Evolutionary conservation across 1,140 invertebrate species (phyloP).

Genomic region (Hylaeus anthracinus): DNA sequence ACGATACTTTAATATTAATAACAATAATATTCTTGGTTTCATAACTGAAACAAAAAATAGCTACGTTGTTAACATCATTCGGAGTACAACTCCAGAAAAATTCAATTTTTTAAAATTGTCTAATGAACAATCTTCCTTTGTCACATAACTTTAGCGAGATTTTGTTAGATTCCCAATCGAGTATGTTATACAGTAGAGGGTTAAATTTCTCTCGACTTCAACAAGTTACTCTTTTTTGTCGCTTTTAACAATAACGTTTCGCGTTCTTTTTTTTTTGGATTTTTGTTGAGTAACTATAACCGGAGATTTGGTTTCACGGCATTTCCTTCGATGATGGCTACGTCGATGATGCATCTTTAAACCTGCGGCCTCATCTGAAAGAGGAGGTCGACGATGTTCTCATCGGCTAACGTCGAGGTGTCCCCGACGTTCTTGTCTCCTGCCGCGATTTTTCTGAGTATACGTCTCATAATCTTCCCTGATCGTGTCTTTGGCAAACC

Average conservation of each 20-base stretch:
- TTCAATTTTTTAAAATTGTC: too few species aligned
- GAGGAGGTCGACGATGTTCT: slow-evolving; percentile 89
- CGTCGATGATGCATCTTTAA: slow-evolving; percentile 52
- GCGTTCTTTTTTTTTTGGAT: background rate
- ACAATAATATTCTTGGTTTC: too few species aligned
- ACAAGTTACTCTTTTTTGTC: background rate
- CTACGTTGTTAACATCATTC: too few species aligned
- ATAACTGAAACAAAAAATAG: too few species aligned
- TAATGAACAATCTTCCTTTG: too few species aligned
- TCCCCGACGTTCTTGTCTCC: slow-evolving; percentile 95
- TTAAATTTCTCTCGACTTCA: background rate
- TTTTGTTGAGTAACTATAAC: background rate
- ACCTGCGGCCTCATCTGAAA: slow-evolving; percentile 84
- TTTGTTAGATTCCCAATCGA: too few species aligned
- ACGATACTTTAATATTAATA: too few species aligned
- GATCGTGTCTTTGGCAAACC: slow-evolving; percentile 97
- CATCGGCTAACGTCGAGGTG: slow-evolving; percentile 94
- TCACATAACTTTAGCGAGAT: too few species aligned
- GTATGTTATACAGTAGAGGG: too few species aligned
- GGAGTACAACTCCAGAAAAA: too few species aligned
- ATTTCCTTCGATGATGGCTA: background rate
- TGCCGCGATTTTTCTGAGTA: slow-evolving; percentile 95
- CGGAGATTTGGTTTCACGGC: background rate
- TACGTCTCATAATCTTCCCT: slow-evolving; percentile 98
- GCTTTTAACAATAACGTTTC: background rate